phyloP scores from a whole-genome alignment of 2,888 invertebrate genomes.

The Bruchidius siliquastri region DNA sequence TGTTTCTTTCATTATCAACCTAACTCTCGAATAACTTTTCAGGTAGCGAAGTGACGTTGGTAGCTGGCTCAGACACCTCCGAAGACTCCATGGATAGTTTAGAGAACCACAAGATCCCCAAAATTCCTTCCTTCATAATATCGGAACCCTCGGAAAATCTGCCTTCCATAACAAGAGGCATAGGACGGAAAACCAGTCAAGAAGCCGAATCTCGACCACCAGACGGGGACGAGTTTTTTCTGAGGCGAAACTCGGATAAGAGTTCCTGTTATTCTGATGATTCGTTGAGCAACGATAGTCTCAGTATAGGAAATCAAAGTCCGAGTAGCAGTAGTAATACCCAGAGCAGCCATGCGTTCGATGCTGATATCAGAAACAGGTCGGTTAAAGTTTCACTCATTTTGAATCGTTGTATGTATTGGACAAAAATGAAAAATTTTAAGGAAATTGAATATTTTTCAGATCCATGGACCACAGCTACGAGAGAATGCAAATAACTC shows the following conservation, averaged over 20 bases:
- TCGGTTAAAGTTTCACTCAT: conserved; percentile 13
- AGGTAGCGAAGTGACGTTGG: conserved; percentile 77
- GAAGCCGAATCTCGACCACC: conserved; percentile 50
- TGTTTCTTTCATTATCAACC: too few relatives aligned
- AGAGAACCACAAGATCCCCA: conserved; percentile 52
- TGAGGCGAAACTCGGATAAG: conserved; percentile 64
- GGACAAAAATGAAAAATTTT: too few relatives aligned
- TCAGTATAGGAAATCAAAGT: conserved; percentile 45
- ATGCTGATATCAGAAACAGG: conserved; percentile 37
- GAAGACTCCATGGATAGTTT: conserved; percentile 67
- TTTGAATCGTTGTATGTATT: too few relatives aligned
- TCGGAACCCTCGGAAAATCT: conserved; percentile 69
- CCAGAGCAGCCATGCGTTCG: conserved; percentile 40
- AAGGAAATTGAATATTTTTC: not conserved
- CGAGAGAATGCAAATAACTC: conserved; percentile 39
- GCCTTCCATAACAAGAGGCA: conserved; percentile 76
- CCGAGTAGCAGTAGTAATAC: conserved; percentile 45
- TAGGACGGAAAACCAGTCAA: conserved; percentile 57
- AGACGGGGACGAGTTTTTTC: conserved; percentile 45
- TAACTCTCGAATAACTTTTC: conserved; percentile 51
- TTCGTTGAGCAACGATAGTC: conserved; percentile 63
- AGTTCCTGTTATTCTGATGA: conserved; percentile 69
- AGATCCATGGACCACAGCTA: conserved; percentile 26
- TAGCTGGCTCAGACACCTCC: conserved; percentile 69
- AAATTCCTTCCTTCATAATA: conserved; percentile 62